Evolutionary conservation across 2,888 invertebrate species (phyloP), one percentile per base, ranked within the genome.

Genomic region (Amblyjoppa proteus): DNA sequence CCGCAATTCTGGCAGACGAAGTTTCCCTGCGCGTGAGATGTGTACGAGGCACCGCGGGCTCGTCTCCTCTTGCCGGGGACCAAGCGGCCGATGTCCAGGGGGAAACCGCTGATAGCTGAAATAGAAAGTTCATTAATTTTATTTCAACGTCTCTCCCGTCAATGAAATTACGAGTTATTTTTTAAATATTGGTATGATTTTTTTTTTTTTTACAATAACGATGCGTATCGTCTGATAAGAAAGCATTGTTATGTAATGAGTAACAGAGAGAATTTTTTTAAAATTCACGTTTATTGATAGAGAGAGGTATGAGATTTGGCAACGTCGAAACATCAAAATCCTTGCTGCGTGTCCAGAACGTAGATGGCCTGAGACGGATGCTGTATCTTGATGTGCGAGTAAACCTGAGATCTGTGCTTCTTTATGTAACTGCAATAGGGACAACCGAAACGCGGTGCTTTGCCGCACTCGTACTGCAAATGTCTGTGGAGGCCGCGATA

Each of bases 1-100:
- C 89, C 90, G 80, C 94, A 94, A 53, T 88, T 90, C 1, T 90
- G 90, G 82, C 94, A 94, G 80, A 91, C 89, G 86, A 88, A 91
- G 76, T 88, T 89, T 53, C 84, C 84, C 25, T 74, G 84, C 31
- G 69, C 51, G 74, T 81, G 74, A 1, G 84, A 85, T 34, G 73
- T 84, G 68, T 56, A 84, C 2, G 68, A 68, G n/a, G 73, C 4
- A 1, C 64, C n/a, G 13, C 51, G 69, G n/a, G 49, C 69, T 20
- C 77, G 77, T 45, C 45, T 70, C 28, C 45, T 74, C 69, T 74
- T 85, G 3, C 41, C 9, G 16, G 81, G 38, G 11, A 51, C 51
- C 31, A 61, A 41, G 6, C n/a, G 51, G 9, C 73, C 66, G 16
- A 58, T 41, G 16, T 73, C 73, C 81, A 81, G 25, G 3, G 16